These are phyloP conservation scores for Malurus cyaneus DNA, from an alignment of 2,113 vertebrate species.

Conservation along the genomic window DNA sequence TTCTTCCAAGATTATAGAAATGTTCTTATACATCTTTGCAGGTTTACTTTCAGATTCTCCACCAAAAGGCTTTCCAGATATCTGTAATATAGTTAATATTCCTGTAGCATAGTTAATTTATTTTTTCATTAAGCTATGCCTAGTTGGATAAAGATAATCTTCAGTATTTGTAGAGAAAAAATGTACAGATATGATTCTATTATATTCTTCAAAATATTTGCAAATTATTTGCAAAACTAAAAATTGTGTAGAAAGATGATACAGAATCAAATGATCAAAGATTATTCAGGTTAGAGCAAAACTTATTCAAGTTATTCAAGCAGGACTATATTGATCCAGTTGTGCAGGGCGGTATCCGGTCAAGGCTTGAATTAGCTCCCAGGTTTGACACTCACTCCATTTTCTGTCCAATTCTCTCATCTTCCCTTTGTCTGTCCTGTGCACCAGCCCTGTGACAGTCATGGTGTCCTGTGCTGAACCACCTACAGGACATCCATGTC, in stretches of 20 bases:
- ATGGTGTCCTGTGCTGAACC: not conserved
- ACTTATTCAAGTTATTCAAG: not conserved
- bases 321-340: not conserved
- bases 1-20: not conserved
- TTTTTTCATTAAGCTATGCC: not conserved
- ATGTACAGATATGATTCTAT: not conserved
- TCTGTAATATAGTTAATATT: not conserved
- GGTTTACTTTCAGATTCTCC: not conserved
- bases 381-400: not conserved
- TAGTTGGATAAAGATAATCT: not conserved
- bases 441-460: not conserved
- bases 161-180: not conserved
- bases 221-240: not conserved
- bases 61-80: not conserved
- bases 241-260: not conserved
- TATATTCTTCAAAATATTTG: not conserved
- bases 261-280: not conserved
- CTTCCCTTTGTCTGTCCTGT: not conserved
- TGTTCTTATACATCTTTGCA: not conserved
- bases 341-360: not conserved
- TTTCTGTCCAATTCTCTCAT: not conserved
- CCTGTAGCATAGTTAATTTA: not conserved
- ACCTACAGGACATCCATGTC: not conserved
- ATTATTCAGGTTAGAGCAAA: not conserved
- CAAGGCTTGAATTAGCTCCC: not conserved